phyloP scores from a whole-genome alignment of 1,140 invertebrate genomes.

The Eufriesea mexicana region DNA sequence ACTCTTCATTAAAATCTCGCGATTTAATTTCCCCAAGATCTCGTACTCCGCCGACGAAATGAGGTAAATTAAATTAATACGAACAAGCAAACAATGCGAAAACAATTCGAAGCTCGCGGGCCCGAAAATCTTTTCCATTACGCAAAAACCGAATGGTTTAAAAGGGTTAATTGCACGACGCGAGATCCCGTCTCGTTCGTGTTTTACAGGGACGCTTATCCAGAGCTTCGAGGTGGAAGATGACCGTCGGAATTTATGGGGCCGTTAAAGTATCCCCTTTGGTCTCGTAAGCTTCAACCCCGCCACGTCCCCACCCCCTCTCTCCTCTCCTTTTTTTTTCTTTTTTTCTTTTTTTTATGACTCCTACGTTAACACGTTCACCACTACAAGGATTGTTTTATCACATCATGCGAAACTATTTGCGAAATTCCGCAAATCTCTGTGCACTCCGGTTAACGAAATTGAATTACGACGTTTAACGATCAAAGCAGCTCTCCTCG shows the following conservation, averaged over 20 bases:
- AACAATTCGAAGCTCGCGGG: background rate
- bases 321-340: background rate
- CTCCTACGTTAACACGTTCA: constrained; percentile 74
- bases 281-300: constrained; percentile 71
- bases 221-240: constrained; percentile 72
- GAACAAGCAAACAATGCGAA: too few species aligned
- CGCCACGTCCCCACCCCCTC: constrained; percentile 35
- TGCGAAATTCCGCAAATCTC: constrained; percentile 57
- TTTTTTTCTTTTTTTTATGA: constrained; percentile 64
- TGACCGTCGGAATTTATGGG: constrained; percentile 79
- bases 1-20: too few species aligned
- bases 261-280: constrained; percentile 75
- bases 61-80: too few species aligned
- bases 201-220: constrained; percentile 75
- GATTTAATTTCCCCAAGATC: too few species aligned
- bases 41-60: too few species aligned
- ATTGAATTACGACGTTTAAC: constrained; percentile 22
- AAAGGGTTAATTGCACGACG: constrained; percentile 68
- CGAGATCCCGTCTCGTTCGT: constrained; percentile 64
- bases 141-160: constrained; percentile 44
- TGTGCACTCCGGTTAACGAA: constrained; percentile 32
- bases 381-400: constrained; percentile 58
- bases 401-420: constrained; percentile 51
- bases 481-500: background rate
- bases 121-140: background rate